Base-by-base conservation (phyloP, 2,113 vertebrate species). In the Chloropsis cyanopogon region DNA sequence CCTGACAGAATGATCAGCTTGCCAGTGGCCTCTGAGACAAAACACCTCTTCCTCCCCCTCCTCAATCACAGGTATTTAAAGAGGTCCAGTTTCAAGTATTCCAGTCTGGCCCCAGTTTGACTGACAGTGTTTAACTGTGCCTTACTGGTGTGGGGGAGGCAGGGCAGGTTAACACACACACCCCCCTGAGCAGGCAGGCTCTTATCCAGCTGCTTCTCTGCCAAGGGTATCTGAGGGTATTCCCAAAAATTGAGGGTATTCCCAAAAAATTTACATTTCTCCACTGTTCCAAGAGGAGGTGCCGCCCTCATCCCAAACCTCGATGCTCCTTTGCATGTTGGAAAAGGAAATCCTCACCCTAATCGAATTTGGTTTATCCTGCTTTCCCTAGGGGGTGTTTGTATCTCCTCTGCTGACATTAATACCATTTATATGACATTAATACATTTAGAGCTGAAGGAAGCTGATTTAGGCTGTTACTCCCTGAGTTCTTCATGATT, bases 401-500 rank as follows among this genome's bases (percentile, higher is more conserved):
- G n/a, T n/a, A 23, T 44, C 39, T 82, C 42, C 53, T 19, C 87
- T 76, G 18, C 1, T 37, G 49, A 33, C 44, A 24, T 11, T 0
- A 28, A 77, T 11, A 54, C 12, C 54, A 63, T 37, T 37, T 37
- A 37, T 37, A 37, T 37, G 37, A 37, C 37, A 37, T 37, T 37
- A 37, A 37, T 37, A 56, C 44, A n/a, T 33, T 41, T 60, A 11
- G 1, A 79, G 57, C 18, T 88, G 96, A 79, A 97, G 82, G 93
- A 97, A 95, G 82, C 72, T 80, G 77, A 88, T 80, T 95, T 46
- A 85, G 61, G 64, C 19, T 73, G 44, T 69, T 69, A 46, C 82
- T 97, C 97, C 97, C 97, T 98, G 97, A 96, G 98, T 95, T 97
- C 94, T 92, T 91, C 78, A 37, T 52, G 61, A 61, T 61, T 82